phyloP scores from a whole-genome alignment of 1,140 invertebrate species.

The Cyrtorhinus lividipennis region DNA sequence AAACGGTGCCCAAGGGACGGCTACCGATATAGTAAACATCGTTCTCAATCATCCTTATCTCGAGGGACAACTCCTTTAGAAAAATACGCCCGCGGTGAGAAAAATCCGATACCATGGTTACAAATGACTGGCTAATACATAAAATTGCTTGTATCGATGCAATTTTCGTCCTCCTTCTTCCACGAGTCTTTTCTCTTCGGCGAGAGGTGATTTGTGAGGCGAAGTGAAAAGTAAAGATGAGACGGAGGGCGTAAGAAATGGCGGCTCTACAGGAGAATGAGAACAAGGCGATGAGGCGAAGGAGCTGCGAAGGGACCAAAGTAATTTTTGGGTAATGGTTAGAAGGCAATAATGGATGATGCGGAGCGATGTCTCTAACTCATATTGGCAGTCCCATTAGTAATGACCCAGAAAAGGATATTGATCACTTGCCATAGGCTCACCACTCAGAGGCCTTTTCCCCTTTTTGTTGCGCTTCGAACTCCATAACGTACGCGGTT shows the following conservation, averaged over 20 bases:
- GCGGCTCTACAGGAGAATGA: no score
- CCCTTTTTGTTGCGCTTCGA: no score
- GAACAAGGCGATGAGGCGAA: neutral
- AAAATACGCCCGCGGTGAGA: neutral
- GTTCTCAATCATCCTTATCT: neutral
- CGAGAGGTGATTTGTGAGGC: neutral
- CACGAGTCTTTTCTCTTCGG: neutral
- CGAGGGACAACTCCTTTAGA: neutral
- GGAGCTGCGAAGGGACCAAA: neutral
- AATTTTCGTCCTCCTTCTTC: neutral
- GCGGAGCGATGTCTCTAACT: neutral
- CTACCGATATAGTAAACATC: neutral
- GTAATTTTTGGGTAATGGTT: neutral
- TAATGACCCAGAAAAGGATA: neutral
- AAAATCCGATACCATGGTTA: neutral
- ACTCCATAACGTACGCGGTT: no score
- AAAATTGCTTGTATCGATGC: neutral
- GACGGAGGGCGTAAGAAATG: neutral
- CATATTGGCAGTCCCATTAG: neutral
- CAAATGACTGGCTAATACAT: neutral
- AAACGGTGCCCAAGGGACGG: neutral
- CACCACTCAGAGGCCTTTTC: neutral
- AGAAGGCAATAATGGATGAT: neutral
- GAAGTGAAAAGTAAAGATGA: neutral
- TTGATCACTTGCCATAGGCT: neutral